These are phyloP conservation scores for roundworm (Caenorhabditis elegans) DNA, from an alignment of 1,140 invertebrate species.

Conservation along the genomic window DNA sequence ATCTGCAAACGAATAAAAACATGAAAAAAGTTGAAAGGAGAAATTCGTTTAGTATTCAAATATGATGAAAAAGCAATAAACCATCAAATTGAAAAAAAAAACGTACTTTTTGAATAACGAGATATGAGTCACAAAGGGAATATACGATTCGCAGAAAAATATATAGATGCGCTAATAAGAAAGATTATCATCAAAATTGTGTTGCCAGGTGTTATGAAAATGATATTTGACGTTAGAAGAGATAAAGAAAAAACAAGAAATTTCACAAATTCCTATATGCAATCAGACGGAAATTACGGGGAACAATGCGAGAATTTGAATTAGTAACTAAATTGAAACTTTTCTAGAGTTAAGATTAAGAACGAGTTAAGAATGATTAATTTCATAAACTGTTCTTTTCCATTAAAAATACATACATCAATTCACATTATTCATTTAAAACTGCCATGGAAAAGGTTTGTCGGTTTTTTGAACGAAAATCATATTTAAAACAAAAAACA, in stretches of 20 bases:
- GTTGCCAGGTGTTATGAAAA: slow-evolving; percentile 16
- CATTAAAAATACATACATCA: no score
- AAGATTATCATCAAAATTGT: slow-evolving; percentile 22
- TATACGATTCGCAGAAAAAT: not conserved
- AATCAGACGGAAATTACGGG: not conserved
- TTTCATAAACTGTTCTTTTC: no score
- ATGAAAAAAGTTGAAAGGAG: not conserved
- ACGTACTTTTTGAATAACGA: not conserved
- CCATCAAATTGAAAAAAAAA: not conserved
- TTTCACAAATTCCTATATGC: not conserved
- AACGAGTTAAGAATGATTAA: no score
- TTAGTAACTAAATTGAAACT: no score
- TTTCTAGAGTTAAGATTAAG: no score
- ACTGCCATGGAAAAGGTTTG: no score
- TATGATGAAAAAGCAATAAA: not conserved
- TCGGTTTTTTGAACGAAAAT: no score
- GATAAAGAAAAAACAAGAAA: not conserved
- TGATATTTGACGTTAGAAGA: not conserved
- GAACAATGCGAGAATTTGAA: no score
- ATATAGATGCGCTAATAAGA: slow-evolving; percentile 7
- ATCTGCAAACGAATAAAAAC: not conserved
- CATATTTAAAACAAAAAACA: no score
- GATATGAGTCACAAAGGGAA: not conserved
- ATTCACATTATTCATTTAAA: no score
- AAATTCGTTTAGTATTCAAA: not conserved